These are phyloP conservation scores for Sebastes hubbsi DNA, from an alignment of 2,797 vertebrate species.

Conservation along the genomic window DNA sequence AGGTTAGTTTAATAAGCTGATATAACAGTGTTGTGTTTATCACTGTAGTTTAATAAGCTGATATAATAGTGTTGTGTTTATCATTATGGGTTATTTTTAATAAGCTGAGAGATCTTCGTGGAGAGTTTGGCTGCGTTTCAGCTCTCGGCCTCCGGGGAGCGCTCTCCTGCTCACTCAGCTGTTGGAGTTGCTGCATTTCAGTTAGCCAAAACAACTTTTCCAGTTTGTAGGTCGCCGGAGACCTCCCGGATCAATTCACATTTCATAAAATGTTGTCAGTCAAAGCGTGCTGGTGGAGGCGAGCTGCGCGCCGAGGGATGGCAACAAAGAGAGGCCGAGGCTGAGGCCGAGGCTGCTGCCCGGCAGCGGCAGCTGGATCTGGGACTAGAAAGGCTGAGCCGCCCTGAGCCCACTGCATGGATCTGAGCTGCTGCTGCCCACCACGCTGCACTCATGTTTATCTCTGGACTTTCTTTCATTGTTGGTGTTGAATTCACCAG, in stretches of 20 bases:
- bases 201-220: conserved; percentile 45
- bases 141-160: conserved; percentile 21
- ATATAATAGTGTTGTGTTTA: not conserved
- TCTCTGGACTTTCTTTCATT: not conserved
- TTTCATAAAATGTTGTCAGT: conserved; percentile 40
- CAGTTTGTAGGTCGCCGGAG: conserved; percentile 19
- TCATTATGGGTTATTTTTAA: not conserved
- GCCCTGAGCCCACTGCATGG: not conserved
- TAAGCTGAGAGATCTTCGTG: not conserved
- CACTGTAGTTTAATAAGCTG: too few relatives aligned
- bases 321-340: conserved; percentile 11
- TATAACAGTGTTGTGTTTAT: too few relatives aligned
- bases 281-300: conserved; percentile 5
- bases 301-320: conserved; percentile 7
- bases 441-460: not conserved
- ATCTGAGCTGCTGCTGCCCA: conserved; percentile 15
- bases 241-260: conserved; percentile 35
- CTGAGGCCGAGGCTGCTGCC: not conserved
- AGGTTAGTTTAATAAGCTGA: too few relatives aligned
- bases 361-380: not conserved
- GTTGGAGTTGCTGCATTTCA: conserved; percentile 32
- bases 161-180: conserved; percentile 44
- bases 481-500: not conserved
- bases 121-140: conserved; percentile 37
- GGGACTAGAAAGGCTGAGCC: conserved; percentile 11